Conservation (phyloP, 2,113 vertebrate species). For the Malurus elegans region DNA sequence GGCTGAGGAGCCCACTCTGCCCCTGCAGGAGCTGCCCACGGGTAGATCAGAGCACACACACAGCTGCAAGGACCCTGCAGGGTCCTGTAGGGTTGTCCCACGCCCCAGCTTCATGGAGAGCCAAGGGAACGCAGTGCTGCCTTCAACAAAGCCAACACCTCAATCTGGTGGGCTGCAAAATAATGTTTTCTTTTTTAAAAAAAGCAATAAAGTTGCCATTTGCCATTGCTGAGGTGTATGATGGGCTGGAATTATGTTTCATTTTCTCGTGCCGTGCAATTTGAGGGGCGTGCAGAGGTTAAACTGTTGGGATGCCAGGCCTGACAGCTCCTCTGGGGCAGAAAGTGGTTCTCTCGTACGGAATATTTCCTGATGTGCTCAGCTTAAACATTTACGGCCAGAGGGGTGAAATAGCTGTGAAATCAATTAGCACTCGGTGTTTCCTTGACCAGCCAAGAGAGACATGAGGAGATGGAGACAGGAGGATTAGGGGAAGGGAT, state of each 20-base stretch:
- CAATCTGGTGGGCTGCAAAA: neutral
- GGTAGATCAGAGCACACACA: rapidly evolving
- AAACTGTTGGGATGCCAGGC: neutral
- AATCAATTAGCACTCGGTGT: conserved; percentile 33
- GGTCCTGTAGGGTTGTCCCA: too few species aligned
- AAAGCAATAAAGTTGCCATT: neutral
- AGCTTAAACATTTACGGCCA: conserved; percentile 35
- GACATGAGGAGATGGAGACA: neutral
- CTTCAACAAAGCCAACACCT: neutral
- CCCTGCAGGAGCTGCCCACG: neutral
- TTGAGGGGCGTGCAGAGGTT: neutral
- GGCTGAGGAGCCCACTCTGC: neutral
- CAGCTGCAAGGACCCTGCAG: neutral
- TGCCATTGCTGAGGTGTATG: neutral
- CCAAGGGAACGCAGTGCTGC: neutral
- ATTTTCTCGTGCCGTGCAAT: neutral
- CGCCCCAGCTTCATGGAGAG: rapidly evolving
- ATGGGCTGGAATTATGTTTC: neutral
- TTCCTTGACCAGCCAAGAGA: conserved; percentile 1
- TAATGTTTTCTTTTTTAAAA: neutral
- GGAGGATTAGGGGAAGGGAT: neutral
- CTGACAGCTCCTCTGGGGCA: conserved; percentile 13
- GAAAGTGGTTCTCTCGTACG: neutral
- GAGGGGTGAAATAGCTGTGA: conserved; percentile 41
- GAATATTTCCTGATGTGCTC: conserved; percentile 7